Base-by-base conservation (phyloP, 2,113 vertebrate genomes). In the Anthoscopus minutus region DNA sequence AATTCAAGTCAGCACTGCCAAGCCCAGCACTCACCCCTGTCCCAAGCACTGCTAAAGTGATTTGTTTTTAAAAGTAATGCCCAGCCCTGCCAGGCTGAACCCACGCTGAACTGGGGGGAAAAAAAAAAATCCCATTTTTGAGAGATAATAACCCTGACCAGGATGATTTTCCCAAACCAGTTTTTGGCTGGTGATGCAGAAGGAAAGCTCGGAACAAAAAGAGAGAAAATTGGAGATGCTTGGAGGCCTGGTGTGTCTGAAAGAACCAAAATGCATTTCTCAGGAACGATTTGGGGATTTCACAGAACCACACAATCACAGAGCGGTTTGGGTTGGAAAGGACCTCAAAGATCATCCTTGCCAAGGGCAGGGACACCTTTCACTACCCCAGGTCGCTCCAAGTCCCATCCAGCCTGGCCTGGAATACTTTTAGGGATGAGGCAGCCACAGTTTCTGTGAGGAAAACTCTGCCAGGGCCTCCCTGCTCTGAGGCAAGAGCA, bases 281-380 rank as follows among this genome's bases (percentile, higher is more conserved):
- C 35, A 9, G 37, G 27, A 70, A 28, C 11, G 4, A 15, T 37
- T 8, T 54, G 60, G 65, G 60, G 20, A 66, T 66, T 85, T 64
- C 66, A 15, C 2, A 15, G 66, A 72, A 64, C 21, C 25, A 2
- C 13, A 48, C 30, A 48, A 40, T 20, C 38, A 4, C n/a, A 0
- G n/a, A 38, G 13, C 0, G 6, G 4, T 14, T 1, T 18, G 74
- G 56, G 11, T 1, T 1, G n/a, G 40, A 38, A 40, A 14, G 24
- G 30, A 56, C 35, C 48, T 56, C 2, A 11, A n/a, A 87, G 4
- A 9, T 10, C 47, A 54, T 3, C 22, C 4, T 28, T n/a, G 53
- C 35, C 31, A 13, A 0, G 5, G 10, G 27, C 45, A 70, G 56
- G 38, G 69, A 28, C 57, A 40, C 10, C 17, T 51, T 2, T 17